Base-by-base conservation (phyloP, 2,113 vertebrate genomes). In the Hydrolagus affinis region DNA sequence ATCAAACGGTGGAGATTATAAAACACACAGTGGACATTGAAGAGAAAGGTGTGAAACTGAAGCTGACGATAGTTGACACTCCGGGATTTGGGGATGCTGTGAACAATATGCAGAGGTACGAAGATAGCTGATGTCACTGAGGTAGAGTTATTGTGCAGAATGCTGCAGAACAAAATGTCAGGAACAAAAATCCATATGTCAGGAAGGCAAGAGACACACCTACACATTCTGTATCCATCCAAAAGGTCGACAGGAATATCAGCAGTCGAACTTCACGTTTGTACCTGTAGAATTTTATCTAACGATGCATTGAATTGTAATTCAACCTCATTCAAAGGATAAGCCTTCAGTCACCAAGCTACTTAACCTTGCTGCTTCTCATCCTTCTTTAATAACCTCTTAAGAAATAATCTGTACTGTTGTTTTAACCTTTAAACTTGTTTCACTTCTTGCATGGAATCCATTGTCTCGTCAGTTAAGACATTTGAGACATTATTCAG, bases 11-110 rank as follows among this genome's bases (percentile, higher is more conserved):
- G 23, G 97, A 99, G 91, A 99, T 99, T 66, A 93, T 97, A 88
- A 99, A 99, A 87, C 98, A 99, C 89, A 99, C 98, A 0, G 97
- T 99, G 74, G 97, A 99, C 93, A 99, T 99, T 0, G 98, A 99
- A 85, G 98, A 99, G 91, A 99, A 99, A 88, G 98, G 98, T 1
- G 97, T 99, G 64, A 99, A 99, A 89, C 92, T 99, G 88, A 99
- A 99, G 87, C 92, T 99, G 87, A 99, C 98, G 86, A 99, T 99
- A 60, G 98, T 99, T 10, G 98, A 99, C 93, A 99, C 98, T 0
- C 98, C 98, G 0, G 98, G 98, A 21, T 99, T 99, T 14, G 97
- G 97, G 89, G 98, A 99, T 28, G 98, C 98, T 0, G 96, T 99
- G 76, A 99, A 99, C 92, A 99, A 99, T 90, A 97, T 96, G 0